Evolutionary conservation across 2,888 invertebrate genomes (phyloP).

Genomic region (Malachius bipustulatus): DNA sequence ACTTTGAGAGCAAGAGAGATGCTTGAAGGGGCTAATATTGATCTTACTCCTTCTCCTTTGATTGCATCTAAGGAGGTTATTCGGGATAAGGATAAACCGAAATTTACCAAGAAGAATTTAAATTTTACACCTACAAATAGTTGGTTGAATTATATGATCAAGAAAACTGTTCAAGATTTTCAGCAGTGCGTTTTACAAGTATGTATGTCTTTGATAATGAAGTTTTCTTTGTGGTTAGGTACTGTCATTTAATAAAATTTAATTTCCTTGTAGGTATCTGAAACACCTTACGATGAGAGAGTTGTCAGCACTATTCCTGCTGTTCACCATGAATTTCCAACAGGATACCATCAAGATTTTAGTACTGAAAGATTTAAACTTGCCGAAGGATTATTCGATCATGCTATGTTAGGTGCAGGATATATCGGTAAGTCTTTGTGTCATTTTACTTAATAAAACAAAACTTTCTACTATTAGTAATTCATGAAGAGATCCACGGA

Average conservation of each 20-base stretch:
- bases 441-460: too few species aligned
- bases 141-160: slow-evolving; percentile 95
- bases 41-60: slow-evolving; percentile 46
- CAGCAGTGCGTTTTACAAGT: slow-evolving; percentile 56
- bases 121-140: slow-evolving; percentile 76
- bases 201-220: too few species aligned
- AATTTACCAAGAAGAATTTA: slow-evolving; percentile 64
- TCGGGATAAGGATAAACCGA: slow-evolving; percentile 77
- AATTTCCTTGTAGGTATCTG: slow-evolving; percentile 55
- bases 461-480: too few species aligned
- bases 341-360: slow-evolving; percentile 95
- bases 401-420: slow-evolving; percentile 81
- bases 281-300: slow-evolving; percentile 83
- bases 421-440: slow-evolving; percentile 49
- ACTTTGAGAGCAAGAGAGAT: slow-evolving; percentile 56
- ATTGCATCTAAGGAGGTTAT: slow-evolving; percentile 79
- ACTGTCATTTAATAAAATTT: too few species aligned
- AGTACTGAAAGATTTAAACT: slow-evolving; percentile 86
- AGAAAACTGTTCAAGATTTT: slow-evolving; percentile 65
- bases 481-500: too few species aligned
- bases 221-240: too few species aligned
- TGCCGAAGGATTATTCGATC: slow-evolving; percentile 92
- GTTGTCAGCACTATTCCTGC: slow-evolving; percentile 76
- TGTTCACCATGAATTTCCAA: slow-evolving; percentile 95
- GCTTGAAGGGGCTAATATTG: slow-evolving; percentile 43